Evolutionary conservation across 2,797 vertebrate genomes (phyloP).

Genomic region (Galagoides demidoff): DNA sequence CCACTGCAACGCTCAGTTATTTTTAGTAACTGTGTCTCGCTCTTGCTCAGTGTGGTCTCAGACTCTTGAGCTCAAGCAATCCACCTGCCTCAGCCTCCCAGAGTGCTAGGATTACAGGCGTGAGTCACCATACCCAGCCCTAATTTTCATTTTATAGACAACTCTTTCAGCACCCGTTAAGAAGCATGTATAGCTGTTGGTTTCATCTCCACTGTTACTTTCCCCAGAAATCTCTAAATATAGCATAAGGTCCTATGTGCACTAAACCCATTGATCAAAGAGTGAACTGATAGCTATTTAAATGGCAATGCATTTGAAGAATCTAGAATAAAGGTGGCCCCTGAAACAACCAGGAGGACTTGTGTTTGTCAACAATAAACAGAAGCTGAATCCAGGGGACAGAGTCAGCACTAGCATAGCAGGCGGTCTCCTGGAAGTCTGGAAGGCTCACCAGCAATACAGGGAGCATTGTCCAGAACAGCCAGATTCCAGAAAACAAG

Average conservation of each 20-base stretch:
- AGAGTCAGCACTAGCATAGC: background rate
- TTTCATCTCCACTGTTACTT: no score
- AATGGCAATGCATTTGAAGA: background rate
- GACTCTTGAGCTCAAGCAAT: no score
- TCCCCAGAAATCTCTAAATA: background rate
- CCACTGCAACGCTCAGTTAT: no score
- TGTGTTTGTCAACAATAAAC: background rate
- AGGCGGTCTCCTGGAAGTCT: no score
- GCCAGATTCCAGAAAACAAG: background rate
- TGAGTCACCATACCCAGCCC: no score
- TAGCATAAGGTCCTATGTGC: background rate
- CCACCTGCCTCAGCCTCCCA: no score
- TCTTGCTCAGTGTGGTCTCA: no score
- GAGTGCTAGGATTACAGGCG: no score
- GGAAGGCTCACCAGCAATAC: background rate
- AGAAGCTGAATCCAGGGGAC: background rate
- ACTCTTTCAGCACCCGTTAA: background rate
- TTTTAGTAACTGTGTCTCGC: no score
- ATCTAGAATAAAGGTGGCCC: background rate
- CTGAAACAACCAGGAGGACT: background rate
- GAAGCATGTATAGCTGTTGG: no score
- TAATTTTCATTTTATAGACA: background rate
- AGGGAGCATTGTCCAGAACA: background rate
- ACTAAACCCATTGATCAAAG: background rate
- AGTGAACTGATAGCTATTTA: background rate